These are phyloP conservation scores for Stictonetta naevosa DNA, from an alignment of 2,113 vertebrate genomes.

Conservation along the genomic window DNA sequence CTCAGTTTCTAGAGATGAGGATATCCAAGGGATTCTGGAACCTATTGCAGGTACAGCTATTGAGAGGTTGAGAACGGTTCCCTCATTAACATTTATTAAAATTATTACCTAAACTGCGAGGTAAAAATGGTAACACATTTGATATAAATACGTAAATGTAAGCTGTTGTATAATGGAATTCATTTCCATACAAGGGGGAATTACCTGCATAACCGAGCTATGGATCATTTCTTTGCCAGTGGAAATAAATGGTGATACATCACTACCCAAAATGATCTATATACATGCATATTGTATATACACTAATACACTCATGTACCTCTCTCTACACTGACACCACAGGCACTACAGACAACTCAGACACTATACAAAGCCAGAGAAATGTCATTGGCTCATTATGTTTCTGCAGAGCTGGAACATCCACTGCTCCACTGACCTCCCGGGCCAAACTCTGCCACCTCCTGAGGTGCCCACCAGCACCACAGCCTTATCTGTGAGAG, in stretches of 20 bases:
- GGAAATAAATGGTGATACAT: conserved; percentile 24
- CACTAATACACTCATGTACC: not conserved
- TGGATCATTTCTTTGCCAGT: conserved; percentile 35
- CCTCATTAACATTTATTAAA: conserved; percentile 46
- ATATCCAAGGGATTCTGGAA: not conserved
- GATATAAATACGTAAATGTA: conserved; percentile 49
- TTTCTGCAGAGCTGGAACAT: not conserved
- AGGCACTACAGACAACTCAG: not conserved
- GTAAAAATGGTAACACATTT: conserved; percentile 61
- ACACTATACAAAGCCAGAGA: not conserved
- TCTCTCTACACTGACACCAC: not conserved
- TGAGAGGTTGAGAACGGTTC: not conserved
- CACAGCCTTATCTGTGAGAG: not conserved
- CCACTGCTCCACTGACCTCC: not conserved
- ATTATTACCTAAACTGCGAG: conserved; percentile 57
- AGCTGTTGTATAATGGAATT: conserved; percentile 27
- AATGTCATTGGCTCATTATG: rapidly evolving
- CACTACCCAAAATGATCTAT: conserved; percentile 36
- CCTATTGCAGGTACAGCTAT: not conserved
- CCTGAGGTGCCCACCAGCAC: not conserved
- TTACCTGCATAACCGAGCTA: conserved; percentile 17
- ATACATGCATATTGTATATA: not conserved
- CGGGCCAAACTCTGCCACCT: not conserved
- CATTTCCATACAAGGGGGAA: conserved; percentile 42
- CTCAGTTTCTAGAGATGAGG: not conserved